A percentile compares a stretch with the other conserved stretches of the same genome.
Conservation (phyloP, 1,140 invertebrate genomes). For the Panulirus ornatus region DNA sequence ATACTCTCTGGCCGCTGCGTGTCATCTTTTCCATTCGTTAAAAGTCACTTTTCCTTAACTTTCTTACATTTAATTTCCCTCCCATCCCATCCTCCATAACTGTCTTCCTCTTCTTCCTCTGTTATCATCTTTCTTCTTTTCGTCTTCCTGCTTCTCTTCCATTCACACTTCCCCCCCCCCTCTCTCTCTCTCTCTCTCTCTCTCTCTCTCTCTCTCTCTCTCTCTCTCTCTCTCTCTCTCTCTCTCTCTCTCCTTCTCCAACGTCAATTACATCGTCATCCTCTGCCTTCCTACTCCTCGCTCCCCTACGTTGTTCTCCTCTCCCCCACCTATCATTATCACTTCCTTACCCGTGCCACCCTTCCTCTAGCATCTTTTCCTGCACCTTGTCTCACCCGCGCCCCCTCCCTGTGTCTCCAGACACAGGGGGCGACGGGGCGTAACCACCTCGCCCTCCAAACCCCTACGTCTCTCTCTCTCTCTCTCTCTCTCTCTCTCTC, state of each 20-base stretch:
- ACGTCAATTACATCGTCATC: background rate
- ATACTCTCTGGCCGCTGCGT: too few species aligned
- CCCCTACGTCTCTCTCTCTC: too few species aligned
- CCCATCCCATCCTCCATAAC: background rate
- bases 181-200: background rate
- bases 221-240: too few species aligned
- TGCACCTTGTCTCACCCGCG: background rate
- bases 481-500: background rate
- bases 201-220: too few species aligned
- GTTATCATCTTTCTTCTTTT: background rate
- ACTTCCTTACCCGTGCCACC: background rate
- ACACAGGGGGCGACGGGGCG: too few species aligned
- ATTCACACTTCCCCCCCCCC: too few species aligned
- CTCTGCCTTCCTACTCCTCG: background rate
- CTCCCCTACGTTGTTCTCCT: background rate
- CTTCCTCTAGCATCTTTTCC: background rate
- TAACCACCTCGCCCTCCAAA: too few species aligned
- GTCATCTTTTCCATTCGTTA: too few species aligned
- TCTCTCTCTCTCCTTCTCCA: background rate
- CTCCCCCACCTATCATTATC: background rate
- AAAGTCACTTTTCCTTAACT: too few species aligned
- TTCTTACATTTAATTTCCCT: too few species aligned
- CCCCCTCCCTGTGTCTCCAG: too few species aligned
- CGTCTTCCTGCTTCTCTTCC: background rate
- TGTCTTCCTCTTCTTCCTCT: constrained; percentile 14